Evolutionary conservation across 2,113 vertebrate species (phyloP).

Genomic region (Sturnira hondurensis): DNA sequence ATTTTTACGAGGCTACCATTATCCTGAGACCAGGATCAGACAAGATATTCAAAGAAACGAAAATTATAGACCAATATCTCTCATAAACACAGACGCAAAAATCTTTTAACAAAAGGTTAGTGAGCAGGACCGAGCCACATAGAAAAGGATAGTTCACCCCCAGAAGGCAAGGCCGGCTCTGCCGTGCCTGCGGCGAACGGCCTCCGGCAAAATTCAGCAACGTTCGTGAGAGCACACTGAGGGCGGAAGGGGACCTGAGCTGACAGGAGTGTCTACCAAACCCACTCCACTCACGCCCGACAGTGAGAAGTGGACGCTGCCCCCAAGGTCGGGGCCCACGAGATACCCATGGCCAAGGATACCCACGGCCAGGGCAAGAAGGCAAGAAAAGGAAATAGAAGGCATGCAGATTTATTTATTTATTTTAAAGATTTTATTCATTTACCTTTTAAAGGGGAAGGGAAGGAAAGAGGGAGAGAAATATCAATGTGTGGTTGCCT

Average conservation of each 20-base stretch:
- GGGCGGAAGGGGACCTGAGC: neutral
- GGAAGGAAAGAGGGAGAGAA: too few relatives aligned
- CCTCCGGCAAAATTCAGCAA: too few relatives aligned
- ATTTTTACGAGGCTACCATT: neutral
- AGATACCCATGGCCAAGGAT: fast-evolving
- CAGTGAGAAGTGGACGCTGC: neutral
- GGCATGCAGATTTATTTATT: neutral
- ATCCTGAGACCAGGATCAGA: neutral
- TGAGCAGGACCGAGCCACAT: neutral
- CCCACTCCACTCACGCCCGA: fast-evolving
- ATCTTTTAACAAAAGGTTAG: neutral
- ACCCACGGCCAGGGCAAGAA: neutral
- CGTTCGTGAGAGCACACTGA: too few relatives aligned
- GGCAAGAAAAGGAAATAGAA: neutral
- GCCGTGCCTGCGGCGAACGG: too few relatives aligned
- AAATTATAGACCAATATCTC: neutral
- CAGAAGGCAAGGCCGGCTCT: neutral
- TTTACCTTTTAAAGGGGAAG: too few relatives aligned
- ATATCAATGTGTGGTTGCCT: too few relatives aligned
- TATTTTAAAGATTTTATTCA: too few relatives aligned
- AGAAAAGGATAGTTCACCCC: too few relatives aligned
- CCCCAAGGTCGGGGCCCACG: neutral
- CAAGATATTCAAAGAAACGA: neutral
- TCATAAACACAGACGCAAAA: neutral
- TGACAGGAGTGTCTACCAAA: fast-evolving